phyloP scores from a whole-genome alignment of 2,797 vertebrate genomes.

The Phrynocephalus vlangalii region DNA sequence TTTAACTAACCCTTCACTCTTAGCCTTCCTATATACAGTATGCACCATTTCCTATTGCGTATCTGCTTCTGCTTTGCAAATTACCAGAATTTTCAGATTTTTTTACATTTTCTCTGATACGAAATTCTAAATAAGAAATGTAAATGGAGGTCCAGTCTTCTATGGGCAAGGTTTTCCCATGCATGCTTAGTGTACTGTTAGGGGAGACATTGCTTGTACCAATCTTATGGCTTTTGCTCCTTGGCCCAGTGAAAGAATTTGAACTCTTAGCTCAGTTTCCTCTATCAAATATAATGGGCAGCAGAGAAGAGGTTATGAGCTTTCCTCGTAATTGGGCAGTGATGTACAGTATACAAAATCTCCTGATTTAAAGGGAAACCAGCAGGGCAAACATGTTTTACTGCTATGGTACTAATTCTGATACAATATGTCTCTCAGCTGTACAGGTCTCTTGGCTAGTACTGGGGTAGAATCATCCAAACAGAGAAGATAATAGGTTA shows the following conservation, averaged over 20 bases:
- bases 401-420: neutral
- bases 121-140: neutral
- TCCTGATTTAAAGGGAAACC: neutral
- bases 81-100: constrained; percentile 1
- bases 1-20: neutral
- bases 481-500: neutral
- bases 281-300: too few relatives aligned
- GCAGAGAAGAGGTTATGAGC: too few relatives aligned
- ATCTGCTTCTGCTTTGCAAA: neutral
- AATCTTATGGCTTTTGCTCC: neutral
- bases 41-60: neutral
- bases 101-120: neutral
- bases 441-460: neutral
- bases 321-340: neutral
- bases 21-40: neutral
- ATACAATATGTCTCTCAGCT: neutral
- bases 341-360: neutral
- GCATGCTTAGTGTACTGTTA: neutral
- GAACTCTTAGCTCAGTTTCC: too few relatives aligned
- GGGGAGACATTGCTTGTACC: too few relatives aligned
- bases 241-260: neutral
- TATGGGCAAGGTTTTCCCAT: neutral
- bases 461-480: neutral
- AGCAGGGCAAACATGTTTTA: neutral
- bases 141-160: neutral